A percentile compares a stretch with the other conserved stretches of the same genome.
Evolutionary conservation across 1,140 invertebrate genomes (phyloP).

Genomic region (Octopus bimaculoides): DNA sequence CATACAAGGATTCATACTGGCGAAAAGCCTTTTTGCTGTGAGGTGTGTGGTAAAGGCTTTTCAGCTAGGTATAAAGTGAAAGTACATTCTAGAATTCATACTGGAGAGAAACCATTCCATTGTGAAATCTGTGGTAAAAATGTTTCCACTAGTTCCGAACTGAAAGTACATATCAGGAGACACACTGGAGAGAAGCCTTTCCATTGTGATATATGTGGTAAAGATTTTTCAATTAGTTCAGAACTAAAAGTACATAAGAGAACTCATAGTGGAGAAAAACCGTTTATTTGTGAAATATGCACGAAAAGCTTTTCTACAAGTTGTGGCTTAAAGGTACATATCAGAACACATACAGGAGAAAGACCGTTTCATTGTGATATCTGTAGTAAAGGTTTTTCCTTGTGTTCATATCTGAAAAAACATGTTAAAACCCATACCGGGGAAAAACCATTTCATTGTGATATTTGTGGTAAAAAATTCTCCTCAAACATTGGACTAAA

Average conservation of each 20-base stretch:
- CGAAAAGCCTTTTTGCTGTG: not conserved
- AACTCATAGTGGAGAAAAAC: slow-evolving; percentile 56
- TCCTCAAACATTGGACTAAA: slow-evolving; percentile 15
- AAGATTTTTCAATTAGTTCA: slow-evolving; percentile 55
- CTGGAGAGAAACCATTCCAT: not conserved
- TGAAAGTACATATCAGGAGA: slow-evolving; percentile 18
- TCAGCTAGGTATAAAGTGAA: not conserved
- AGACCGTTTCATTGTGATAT: slow-evolving; percentile 17
- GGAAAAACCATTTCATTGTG: slow-evolving; percentile 70
- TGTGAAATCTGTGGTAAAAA: not conserved
- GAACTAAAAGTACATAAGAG: slow-evolving; percentile 71
- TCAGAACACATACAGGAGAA: slow-evolving; percentile 62
- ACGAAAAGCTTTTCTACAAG: slow-evolving; percentile 79
- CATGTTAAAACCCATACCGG: slow-evolving; percentile 72
- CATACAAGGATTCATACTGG: not conserved
- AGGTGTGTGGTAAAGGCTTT: not conserved
- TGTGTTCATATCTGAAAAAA: slow-evolving; percentile 38
- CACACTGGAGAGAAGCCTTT: slow-evolving; percentile 31
- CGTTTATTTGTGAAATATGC: slow-evolving; percentile 76
- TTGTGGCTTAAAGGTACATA: slow-evolving; percentile 87
- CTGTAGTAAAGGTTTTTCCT: slow-evolving; percentile 29
- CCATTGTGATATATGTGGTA: slow-evolving; percentile 66
- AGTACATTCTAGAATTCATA: not conserved
- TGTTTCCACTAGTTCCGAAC: not conserved
- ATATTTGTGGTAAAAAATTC: slow-evolving; percentile 27